Percentiles rank a stretch among this genome's conserved stretches.
phyloP scores from a whole-genome alignment of 2,113 vertebrate genomes.

The Zootoca vivipara region DNA sequence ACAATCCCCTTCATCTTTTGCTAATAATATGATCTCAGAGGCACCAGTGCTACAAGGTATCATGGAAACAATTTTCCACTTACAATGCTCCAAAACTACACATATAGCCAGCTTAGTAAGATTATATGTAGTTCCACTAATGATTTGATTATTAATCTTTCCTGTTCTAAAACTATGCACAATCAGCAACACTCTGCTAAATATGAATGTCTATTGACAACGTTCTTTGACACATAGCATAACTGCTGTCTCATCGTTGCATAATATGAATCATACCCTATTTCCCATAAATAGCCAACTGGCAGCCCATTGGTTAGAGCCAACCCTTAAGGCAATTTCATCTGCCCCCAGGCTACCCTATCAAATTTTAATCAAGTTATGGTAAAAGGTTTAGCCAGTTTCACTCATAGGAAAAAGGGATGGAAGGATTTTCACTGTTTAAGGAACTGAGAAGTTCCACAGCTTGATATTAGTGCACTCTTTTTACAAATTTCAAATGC shows the following conservation, averaged over 20 bases:
- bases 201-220: background rate
- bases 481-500: too few relatives aligned
- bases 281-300: background rate
- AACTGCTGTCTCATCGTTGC: background rate
- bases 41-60: conserved; percentile 47
- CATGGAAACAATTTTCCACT: conserved; percentile 53
- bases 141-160: conserved; percentile 56
- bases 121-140: conserved; percentile 43
- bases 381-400: background rate
- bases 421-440: background rate
- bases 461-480: too few relatives aligned
- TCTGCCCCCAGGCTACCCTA: background rate
- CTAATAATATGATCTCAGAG: conserved; percentile 52
- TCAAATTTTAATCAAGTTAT: background rate
- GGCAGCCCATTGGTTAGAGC: background rate
- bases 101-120: conserved; percentile 44
- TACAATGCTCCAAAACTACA: conserved; percentile 47
- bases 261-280: background rate
- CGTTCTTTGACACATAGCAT: background rate
- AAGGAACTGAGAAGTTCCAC: background rate
- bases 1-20: conserved; percentile 24
- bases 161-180: background rate
- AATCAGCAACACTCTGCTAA: background rate
- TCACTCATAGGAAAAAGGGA: background rate
- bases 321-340: background rate